Conservation (phyloP, 2,113 vertebrate species). For the Sinocyclocheilus rhinocerous region DNA sequence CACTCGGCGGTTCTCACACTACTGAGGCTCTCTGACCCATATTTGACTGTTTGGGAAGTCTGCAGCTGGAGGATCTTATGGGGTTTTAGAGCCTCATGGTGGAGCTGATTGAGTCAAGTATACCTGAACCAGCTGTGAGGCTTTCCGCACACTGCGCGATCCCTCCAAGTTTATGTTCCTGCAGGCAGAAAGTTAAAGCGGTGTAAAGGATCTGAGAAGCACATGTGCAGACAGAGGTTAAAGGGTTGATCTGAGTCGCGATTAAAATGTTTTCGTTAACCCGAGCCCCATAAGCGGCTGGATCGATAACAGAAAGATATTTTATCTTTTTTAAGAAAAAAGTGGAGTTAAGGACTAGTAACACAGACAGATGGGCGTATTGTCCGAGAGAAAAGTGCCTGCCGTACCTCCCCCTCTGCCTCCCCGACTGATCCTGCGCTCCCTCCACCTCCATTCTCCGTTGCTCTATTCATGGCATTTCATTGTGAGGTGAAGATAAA, state of each 20-base stretch:
- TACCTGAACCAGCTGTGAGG: conserved; percentile 40
- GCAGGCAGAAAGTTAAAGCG: neutral
- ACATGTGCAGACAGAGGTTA: conserved; percentile 21
- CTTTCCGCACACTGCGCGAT: conserved; percentile 15
- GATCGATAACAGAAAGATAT: conserved; percentile 1
- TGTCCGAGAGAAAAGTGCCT: neutral
- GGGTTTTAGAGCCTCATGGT: conserved; percentile 27
- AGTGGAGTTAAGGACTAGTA: conserved; percentile 9
- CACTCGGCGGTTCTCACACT: conserved; percentile 40
- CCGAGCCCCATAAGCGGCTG: conserved; percentile 10
- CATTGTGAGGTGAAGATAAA: conserved; percentile 29
- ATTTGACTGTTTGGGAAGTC: conserved; percentile 47
- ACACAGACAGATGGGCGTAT: conserved; percentile 9
- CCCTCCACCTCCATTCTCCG: neutral
- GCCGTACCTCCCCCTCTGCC: neutral
- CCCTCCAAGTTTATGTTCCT: conserved; percentile 7
- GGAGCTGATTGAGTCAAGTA: conserved; percentile 1
- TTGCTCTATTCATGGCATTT: too few species aligned
- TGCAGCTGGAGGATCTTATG: conserved; percentile 3
- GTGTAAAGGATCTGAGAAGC: conserved; percentile 28
- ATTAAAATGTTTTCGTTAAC: conserved; percentile 32
- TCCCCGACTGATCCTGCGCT: conserved; percentile 15
- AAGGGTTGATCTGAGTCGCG: conserved; percentile 1
- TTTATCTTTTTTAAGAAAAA: neutral
- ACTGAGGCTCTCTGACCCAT: conserved; percentile 38